Evolutionary conservation across 2,888 invertebrate species (phyloP).

Genomic region (Ophonus ardosiacus): DNA sequence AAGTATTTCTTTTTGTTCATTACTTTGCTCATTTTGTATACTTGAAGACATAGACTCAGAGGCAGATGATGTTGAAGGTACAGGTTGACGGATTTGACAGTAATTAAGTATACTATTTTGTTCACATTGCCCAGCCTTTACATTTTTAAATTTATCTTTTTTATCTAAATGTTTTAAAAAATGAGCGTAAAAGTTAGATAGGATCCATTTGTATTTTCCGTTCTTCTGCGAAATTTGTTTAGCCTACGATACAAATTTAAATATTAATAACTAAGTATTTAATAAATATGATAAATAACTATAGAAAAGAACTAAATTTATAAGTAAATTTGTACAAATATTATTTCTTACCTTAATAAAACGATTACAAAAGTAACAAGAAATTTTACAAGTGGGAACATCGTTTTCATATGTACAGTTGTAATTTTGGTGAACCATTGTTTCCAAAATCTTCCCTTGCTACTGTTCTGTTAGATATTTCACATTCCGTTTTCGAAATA

Average conservation of each 20-base stretch:
- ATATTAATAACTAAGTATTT: background rate
- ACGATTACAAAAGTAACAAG: constrained; percentile 14
- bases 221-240: constrained; percentile 14
- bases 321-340: background rate
- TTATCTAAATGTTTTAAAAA: constrained; percentile 4
- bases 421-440: constrained; percentile 2
- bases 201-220: background rate
- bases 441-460: constrained; percentile 2
- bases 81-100: background rate
- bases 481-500: constrained; percentile 14
- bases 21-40: background rate
- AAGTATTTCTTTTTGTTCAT: background rate
- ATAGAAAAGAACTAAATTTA: too few species aligned
- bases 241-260: background rate
- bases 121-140: constrained; percentile 9
- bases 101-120: background rate
- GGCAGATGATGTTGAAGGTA: background rate
- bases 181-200: constrained; percentile 15
- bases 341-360: background rate
- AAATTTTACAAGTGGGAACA: background rate
- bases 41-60: background rate
- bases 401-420: constrained; percentile 11
- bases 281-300: background rate
- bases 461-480: constrained; percentile 11
- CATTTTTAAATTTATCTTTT: constrained; percentile 10